Conservation (phyloP, 2,797 vertebrate species). For the Danio kyathit region DNA sequence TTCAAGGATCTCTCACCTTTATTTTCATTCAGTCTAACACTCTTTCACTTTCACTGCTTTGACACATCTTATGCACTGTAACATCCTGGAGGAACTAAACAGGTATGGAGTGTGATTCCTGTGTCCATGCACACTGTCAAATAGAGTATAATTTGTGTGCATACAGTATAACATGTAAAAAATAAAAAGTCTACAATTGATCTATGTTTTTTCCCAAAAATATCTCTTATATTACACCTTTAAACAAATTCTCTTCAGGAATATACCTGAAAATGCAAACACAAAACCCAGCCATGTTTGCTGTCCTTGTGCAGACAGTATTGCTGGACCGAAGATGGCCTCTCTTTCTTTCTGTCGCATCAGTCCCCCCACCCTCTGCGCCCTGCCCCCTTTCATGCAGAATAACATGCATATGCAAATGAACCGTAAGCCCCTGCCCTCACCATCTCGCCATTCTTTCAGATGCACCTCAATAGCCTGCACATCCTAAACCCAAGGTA, state of each 20-base stretch:
- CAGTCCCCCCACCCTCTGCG: constrained; percentile 17
- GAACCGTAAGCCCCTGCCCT: constrained; percentile 48
- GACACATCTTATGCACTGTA: background rate
- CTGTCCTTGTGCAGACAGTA: constrained; percentile 19
- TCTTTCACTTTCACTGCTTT: constrained; percentile 5
- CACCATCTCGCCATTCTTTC: constrained; percentile 49
- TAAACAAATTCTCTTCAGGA: background rate
- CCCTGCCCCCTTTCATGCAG: constrained; percentile 54
- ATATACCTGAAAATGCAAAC: background rate
- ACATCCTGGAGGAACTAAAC: background rate
- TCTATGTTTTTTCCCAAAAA: background rate
- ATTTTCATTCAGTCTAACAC: background rate
- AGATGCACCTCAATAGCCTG: constrained; percentile 36
- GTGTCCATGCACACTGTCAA: too few relatives aligned
- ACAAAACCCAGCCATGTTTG: constrained; percentile 26
- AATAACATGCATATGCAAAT: constrained; percentile 62
- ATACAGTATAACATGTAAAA: background rate
- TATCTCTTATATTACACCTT: background rate
- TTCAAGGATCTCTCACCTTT: constrained; percentile 12
- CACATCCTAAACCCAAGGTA: constrained; percentile 33
- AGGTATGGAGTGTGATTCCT: background rate
- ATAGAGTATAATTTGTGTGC: too few relatives aligned
- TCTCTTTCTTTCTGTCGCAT: constrained; percentile 38
- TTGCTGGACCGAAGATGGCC: constrained; percentile 18
- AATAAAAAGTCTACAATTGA: too few relatives aligned